A percentile compares a stretch with the other conserved stretches of the same genome.
phyloP scores from a whole-genome alignment of 2,797 vertebrate species.

The Leucoraja ocellata region DNA sequence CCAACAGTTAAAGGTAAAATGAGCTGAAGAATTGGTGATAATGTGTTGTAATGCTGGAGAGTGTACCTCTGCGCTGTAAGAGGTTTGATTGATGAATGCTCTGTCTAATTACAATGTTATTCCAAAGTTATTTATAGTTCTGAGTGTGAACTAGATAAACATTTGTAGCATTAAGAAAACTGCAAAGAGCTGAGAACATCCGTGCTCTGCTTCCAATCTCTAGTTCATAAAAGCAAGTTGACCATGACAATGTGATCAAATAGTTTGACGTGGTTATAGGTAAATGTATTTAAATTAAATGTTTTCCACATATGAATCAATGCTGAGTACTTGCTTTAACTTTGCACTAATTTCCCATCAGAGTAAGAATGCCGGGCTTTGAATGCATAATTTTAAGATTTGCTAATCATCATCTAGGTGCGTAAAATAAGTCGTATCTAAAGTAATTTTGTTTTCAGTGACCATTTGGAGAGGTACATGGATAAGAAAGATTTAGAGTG shows the following conservation, averaged over 20 bases:
- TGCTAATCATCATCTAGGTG: not conserved
- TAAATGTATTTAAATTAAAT: not conserved
- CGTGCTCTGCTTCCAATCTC: not conserved
- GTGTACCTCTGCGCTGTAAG: too few relatives aligned
- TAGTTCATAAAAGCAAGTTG: not conserved
- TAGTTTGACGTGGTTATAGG: not conserved
- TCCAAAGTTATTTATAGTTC: not conserved
- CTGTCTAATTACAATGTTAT: not conserved
- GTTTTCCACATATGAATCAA: not conserved
- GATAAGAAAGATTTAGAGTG: too few relatives aligned
- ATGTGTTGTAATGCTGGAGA: too few relatives aligned
- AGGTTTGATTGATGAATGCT: too few relatives aligned
- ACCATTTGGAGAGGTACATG: not conserved
- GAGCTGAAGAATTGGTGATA: too few relatives aligned
- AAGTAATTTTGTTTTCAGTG: not conserved
- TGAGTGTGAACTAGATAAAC: not conserved
- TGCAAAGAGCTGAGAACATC: conserved; percentile 13
- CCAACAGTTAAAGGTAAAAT: too few relatives aligned
- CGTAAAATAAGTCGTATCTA: not conserved
- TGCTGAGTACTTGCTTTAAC: not conserved
- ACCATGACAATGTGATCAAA: not conserved
- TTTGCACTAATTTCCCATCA: not conserved
- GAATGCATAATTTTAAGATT: not conserved
- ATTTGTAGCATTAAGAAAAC: not conserved
- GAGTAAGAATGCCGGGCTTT: not conserved